These are phyloP conservation scores for Coecobrya sp. DNA, from an alignment of 2,888 invertebrate species.

Conservation along the genomic window DNA sequence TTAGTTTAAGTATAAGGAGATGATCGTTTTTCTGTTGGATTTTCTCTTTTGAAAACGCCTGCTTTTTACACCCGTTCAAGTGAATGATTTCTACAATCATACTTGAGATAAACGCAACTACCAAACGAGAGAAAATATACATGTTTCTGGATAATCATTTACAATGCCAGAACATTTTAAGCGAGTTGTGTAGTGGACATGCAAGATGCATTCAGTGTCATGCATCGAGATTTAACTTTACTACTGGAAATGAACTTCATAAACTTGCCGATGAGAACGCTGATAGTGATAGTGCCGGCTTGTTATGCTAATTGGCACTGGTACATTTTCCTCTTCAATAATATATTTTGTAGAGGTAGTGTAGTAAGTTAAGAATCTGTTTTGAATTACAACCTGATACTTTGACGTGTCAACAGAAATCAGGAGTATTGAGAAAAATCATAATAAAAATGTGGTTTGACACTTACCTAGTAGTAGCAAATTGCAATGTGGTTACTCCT, in stretches of 20 bases:
- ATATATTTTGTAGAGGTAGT: neutral
- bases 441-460: neutral
- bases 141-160: neutral
- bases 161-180: neutral
- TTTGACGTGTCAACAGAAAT: neutral
- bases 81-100: too few relatives aligned
- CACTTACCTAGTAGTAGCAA: too few relatives aligned
- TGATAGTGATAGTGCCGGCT: neutral
- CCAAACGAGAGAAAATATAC: too few relatives aligned
- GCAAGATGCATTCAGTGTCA: neutral
- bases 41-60: too few relatives aligned
- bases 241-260: neutral
- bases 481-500: too few relatives aligned
- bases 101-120: too few relatives aligned
- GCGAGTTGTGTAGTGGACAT: neutral
- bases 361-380: neutral
- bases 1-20: neutral
- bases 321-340: neutral
- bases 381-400: neutral
- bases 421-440: neutral
- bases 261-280: neutral
- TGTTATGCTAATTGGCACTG: slow-evolving; percentile 61
- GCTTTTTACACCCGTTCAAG: too few relatives aligned
- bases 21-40: neutral
- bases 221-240: neutral